Evolutionary conservation across 2,113 vertebrate species (phyloP).

Genomic region (Archilochus colubris): DNA sequence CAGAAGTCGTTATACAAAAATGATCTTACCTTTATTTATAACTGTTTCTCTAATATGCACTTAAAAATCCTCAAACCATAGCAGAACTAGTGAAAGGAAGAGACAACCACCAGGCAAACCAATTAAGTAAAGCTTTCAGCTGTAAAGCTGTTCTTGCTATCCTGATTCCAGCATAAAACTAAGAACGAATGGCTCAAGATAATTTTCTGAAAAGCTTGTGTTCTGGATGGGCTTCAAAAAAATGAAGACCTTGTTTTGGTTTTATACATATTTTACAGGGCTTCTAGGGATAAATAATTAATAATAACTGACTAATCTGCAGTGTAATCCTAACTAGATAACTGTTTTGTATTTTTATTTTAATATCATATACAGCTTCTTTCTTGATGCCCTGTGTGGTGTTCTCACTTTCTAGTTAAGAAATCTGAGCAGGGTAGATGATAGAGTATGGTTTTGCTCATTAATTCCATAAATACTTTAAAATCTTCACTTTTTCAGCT

Average conservation of each 20-base stretch:
- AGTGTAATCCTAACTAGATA: background rate
- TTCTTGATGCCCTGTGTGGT: background rate
- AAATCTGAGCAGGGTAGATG: background rate
- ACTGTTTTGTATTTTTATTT: constrained; percentile 21
- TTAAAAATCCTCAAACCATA: background rate
- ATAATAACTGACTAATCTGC: background rate
- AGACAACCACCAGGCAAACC: background rate
- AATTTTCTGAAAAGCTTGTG: background rate
- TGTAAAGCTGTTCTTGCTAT: background rate
- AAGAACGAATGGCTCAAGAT: background rate
- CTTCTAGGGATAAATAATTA: background rate
- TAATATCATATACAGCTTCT: background rate
- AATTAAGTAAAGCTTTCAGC: background rate
- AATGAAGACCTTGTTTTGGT: background rate
- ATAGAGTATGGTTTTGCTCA: background rate
- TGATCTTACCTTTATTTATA: background rate
- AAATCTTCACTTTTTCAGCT: background rate
- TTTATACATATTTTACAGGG: background rate
- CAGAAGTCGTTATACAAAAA: background rate
- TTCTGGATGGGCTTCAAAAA: background rate
- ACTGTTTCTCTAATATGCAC: background rate
- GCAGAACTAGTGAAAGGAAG: background rate
- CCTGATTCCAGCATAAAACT: background rate
- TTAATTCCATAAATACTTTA: background rate
- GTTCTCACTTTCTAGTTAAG: background rate